phyloP scores from a whole-genome alignment of 2,113 vertebrate species.

The Engraulis encrasicolus region DNA sequence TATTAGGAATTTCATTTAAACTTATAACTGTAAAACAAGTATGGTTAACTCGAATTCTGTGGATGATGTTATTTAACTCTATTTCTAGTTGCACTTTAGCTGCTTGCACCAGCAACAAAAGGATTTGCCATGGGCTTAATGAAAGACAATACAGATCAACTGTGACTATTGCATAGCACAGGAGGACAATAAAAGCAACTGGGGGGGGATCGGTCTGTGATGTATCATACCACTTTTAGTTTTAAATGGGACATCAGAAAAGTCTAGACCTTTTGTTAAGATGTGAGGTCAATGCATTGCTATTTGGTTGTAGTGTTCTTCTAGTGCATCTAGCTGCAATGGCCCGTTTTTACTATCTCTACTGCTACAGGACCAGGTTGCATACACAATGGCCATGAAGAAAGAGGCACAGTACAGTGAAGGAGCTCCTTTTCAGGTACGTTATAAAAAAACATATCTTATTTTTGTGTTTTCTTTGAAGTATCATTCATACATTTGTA shows the following conservation, averaged over 20 bases:
- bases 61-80: too few species aligned
- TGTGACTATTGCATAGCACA: too few species aligned
- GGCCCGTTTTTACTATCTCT: neutral
- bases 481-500: neutral
- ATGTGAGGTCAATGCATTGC: neutral
- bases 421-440: neutral
- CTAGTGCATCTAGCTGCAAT: neutral
- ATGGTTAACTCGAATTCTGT: too few species aligned
- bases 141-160: too few species aligned
- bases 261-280: neutral
- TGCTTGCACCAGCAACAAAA: neutral
- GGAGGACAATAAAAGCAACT: neutral
- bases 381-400: neutral
- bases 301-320: neutral
- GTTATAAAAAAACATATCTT: neutral
- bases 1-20: too few species aligned
- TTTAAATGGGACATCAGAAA: neutral
- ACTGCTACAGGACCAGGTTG: neutral
- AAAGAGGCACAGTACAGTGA: neutral
- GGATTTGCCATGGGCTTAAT: neutral
- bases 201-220: neutral
- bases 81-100: neutral
- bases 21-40: too few species aligned
- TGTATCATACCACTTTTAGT: neutral
- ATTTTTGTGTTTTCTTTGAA: neutral